Conservation (phyloP, 2,888 invertebrate species). For the Cynaeus angustus region DNA sequence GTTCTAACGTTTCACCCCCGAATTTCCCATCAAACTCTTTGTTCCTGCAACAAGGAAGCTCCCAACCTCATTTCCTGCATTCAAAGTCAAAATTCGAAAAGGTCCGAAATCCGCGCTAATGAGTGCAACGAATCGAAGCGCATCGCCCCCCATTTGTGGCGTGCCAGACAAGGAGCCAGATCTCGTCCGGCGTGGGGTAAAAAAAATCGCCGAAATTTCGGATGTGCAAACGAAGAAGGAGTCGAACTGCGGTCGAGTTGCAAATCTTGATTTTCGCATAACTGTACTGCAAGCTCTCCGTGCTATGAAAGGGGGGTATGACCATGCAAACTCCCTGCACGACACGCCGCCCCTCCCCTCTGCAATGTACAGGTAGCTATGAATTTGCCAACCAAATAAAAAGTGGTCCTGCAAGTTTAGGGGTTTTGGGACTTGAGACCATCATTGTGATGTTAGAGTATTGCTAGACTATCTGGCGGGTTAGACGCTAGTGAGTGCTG, state of each 20-base stretch:
- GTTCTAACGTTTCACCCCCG: no score
- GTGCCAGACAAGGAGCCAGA: conserved; percentile 26
- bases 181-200: conserved; percentile 21
- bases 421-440: conserved; percentile 69
- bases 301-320: conserved; percentile 63
- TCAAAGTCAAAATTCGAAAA: not conserved
- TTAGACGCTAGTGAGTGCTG: conserved; percentile 69
- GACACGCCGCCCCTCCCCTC: conserved; percentile 63
- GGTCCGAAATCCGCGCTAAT: not conserved
- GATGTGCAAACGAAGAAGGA: conserved; percentile 30
- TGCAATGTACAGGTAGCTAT: conserved; percentile 73
- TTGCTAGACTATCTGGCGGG: conserved; percentile 71
- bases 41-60: not conserved
- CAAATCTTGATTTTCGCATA: conserved; percentile 70
- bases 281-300: conserved; percentile 66
- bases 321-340: conserved; percentile 60
- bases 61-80: conserved; percentile 7
- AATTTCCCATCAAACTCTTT: not conserved
- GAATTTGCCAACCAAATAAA: conserved; percentile 78
- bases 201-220: conserved; percentile 38
- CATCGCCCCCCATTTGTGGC: conserved; percentile 30
- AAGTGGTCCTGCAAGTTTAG: conserved; percentile 78
- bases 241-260: conserved; percentile 60
- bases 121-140: conserved; percentile 20
- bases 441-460: conserved; percentile 71